phyloP scores from a whole-genome alignment of 1,140 invertebrate species.

The Drosophila auraria region DNA sequence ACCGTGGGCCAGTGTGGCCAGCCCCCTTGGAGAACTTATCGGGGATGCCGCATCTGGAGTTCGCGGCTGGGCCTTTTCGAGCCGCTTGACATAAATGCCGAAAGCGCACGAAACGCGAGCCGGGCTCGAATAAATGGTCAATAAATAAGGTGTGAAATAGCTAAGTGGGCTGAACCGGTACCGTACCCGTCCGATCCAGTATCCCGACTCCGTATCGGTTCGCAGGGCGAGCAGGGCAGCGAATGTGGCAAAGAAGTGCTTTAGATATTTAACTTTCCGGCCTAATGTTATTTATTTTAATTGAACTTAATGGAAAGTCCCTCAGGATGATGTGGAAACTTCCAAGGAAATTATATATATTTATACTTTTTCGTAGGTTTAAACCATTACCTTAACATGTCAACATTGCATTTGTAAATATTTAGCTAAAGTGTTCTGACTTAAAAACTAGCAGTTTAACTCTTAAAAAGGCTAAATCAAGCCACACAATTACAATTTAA shows the following conservation, averaged over 20 bases:
- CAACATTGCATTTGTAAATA: no score
- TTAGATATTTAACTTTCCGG: constrained; percentile 38
- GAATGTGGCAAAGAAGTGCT: constrained; percentile 18
- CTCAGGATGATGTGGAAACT: background rate
- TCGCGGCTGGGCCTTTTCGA: constrained; percentile 6
- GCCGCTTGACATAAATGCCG: constrained; percentile 76
- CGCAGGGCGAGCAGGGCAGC: background rate
- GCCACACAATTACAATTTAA: no score
- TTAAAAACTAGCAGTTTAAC: no score
- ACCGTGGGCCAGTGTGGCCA: constrained; percentile 64
- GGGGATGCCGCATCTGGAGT: constrained; percentile 44
- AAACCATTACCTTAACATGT: no score
- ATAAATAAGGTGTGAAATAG: constrained; percentile 85
- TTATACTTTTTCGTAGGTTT: no score
- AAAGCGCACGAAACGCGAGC: constrained; percentile 75
- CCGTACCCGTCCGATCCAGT: constrained; percentile 22
- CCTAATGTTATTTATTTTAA: constrained; percentile 62
- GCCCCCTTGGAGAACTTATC: constrained; percentile 67
- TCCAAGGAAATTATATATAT: background rate
- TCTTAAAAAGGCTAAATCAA: no score
- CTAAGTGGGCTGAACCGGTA: constrained; percentile 60
- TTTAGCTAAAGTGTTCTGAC: no score
- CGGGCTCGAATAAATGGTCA: constrained; percentile 56
- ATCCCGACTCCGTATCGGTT: constrained; percentile 12
- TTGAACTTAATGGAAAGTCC: constrained; percentile 19